Evolutionary conservation across 2,113 vertebrate genomes (phyloP).

Genomic region (Scomber colias): DNA sequence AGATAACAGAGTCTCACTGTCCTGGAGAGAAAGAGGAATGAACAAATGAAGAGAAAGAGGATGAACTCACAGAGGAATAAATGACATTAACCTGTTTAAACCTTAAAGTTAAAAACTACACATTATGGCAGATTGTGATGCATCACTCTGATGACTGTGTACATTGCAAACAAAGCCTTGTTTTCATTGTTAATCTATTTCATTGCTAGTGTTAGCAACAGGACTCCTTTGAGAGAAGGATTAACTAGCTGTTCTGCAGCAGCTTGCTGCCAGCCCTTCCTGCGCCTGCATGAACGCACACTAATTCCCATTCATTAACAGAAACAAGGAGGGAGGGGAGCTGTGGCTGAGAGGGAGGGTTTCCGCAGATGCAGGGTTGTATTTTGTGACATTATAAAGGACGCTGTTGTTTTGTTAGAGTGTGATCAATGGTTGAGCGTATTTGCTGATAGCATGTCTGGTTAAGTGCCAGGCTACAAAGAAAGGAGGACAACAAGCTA

Average conservation of each 20-base stretch:
- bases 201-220: conserved; percentile 36
- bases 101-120: background rate
- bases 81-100: background rate
- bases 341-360: conserved; percentile 11
- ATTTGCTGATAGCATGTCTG: conserved; percentile 53
- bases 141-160: background rate
- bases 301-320: conserved; percentile 62
- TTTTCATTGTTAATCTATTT: conserved; percentile 32
- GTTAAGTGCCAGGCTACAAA: conserved; percentile 48
- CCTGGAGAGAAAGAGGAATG: conserved; percentile 73
- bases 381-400: conserved; percentile 50
- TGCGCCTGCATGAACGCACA: conserved; percentile 44
- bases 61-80: background rate
- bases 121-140: background rate
- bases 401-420: conserved; percentile 44
- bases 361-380: conserved; percentile 40
- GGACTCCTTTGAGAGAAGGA: conserved; percentile 38
- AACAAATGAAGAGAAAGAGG: conserved; percentile 22
- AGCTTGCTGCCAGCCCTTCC: conserved; percentile 36
- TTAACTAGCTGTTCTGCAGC: conserved; percentile 51
- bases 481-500: conserved; percentile 14
- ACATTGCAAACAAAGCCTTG: conserved; percentile 30
- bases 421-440: conserved; percentile 61
- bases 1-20: conserved; percentile 86
- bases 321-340: conserved; percentile 34